Base-by-base conservation (phyloP, 2,797 vertebrate species). In the Sebastes miniatus region DNA sequence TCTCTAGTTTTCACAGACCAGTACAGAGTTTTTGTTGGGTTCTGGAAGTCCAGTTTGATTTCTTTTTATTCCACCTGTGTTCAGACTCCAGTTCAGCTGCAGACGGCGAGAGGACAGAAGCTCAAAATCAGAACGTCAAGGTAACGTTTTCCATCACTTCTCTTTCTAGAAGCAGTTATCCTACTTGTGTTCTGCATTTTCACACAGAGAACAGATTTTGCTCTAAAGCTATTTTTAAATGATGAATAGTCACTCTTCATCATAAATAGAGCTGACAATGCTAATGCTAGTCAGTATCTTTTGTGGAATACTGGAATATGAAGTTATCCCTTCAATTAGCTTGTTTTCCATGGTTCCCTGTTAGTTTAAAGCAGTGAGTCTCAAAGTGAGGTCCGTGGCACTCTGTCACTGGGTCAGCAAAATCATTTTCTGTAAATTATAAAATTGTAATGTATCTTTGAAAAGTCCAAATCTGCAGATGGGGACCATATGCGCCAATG, bases 61-160 rank as follows among this genome's bases (percentile, higher is more conserved):
- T 14, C 2, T 52, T 4, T 18, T 16, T 24, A 22, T 27, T 4
- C 36, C 6, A 1, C 36, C 8, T 59, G 10, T 83, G 22, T 71
- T 63, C 76, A 91, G 93, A 74, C 69, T 77, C 82, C 62, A 73
- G 58, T 43, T 77, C 83, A 32, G 72, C 76, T 25, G 75, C 69
- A 58, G 80, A 59, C 1, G 67, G 8, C 1, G 82, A 82, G 5
- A 81, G 70, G 31, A 25, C 79, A 12, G 79, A 83, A 12, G 77
- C 72, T 75, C 54, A 32, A 25, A 66, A 47, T 29, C 81, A 69
- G 43, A 70, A 54, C 9, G 16, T 61, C 20, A 75, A 91, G 90
- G 93, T 94, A 84, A 80, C 3, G 0, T 5, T 67, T 29, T 54
- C 20, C 2, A 4, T 43, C 52, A 11, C 29, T 39, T 2, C 3